phyloP scores from a whole-genome alignment of 2,113 vertebrate genomes.

The Tychaedon coryphoeus region DNA sequence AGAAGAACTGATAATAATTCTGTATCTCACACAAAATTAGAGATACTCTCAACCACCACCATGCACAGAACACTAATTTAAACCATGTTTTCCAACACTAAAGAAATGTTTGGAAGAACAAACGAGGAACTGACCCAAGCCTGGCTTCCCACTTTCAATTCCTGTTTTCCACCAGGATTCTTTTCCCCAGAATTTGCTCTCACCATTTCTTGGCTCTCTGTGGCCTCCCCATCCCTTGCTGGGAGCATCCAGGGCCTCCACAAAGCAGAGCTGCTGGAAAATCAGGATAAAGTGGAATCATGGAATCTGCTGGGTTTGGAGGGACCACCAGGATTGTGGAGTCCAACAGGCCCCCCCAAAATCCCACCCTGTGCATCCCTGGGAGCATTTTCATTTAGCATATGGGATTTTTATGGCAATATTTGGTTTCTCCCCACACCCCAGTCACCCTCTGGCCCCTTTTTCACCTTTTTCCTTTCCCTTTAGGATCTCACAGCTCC shows the following conservation, averaged over 20 bases:
- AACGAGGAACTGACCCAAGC: neutral
- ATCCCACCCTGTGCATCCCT: neutral
- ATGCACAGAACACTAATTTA: neutral
- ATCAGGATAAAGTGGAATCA: neutral
- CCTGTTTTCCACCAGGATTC: neutral
- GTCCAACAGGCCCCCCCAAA: neutral
- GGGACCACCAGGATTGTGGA: neutral
- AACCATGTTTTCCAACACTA: neutral
- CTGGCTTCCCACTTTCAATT: neutral
- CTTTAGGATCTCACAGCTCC: neutral
- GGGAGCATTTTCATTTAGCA: neutral
- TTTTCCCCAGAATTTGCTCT: neutral
- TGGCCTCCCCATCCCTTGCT: neutral
- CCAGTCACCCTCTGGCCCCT: neutral
- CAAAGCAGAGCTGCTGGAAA: neutral
- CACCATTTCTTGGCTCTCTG: conserved; percentile 23
- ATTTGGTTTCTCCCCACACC: neutral
- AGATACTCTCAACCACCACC: neutral
- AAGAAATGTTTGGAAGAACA: neutral
- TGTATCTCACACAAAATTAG: neutral
- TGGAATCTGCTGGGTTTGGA: neutral
- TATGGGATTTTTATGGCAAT: neutral
- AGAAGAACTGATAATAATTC: neutral
- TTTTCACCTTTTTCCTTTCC: neutral
- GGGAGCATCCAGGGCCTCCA: conserved; percentile 73